phyloP scores from a whole-genome alignment of 2,888 invertebrate species.

The Amiota communis region DNA sequence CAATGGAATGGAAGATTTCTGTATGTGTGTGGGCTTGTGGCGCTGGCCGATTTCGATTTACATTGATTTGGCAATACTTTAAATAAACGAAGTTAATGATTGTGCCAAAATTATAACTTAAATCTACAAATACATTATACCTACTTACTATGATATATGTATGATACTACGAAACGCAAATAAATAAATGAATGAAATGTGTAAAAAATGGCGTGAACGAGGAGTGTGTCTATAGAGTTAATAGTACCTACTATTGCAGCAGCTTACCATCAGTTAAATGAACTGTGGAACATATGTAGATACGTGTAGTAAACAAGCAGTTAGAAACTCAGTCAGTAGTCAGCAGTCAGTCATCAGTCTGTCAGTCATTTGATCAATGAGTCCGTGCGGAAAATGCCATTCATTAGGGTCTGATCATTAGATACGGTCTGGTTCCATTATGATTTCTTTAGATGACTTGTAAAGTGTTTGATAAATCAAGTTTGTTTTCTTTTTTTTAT shows the following conservation, averaged over 20 bases:
- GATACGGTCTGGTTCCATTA: no score
- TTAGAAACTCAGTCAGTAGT: not conserved
- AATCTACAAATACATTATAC: no score
- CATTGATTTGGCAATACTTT: not conserved
- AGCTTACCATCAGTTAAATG: no score
- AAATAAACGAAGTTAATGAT: conserved; percentile 1
- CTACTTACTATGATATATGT: not conserved
- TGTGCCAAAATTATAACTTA: conserved; percentile 12
- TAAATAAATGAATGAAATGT: not conserved
- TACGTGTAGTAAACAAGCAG: no score
- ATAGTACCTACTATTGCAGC: no score
- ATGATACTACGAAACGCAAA: not conserved
- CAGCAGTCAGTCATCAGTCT: not conserved
- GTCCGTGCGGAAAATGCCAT: conserved; percentile 3
- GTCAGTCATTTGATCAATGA: not conserved
- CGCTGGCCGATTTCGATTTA: not conserved
- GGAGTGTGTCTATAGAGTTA: no score
- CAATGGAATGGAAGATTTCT: conserved; percentile 13
- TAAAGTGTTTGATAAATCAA: no score
- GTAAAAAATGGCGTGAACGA: not conserved
- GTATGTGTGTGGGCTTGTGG: not conserved
- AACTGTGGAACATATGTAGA: no score
- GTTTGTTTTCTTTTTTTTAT: no score
- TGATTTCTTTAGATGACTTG: no score
- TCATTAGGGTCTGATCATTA: not conserved